Conservation (phyloP, 2,797 vertebrate species). For the Brotogeris chrysoptera region DNA sequence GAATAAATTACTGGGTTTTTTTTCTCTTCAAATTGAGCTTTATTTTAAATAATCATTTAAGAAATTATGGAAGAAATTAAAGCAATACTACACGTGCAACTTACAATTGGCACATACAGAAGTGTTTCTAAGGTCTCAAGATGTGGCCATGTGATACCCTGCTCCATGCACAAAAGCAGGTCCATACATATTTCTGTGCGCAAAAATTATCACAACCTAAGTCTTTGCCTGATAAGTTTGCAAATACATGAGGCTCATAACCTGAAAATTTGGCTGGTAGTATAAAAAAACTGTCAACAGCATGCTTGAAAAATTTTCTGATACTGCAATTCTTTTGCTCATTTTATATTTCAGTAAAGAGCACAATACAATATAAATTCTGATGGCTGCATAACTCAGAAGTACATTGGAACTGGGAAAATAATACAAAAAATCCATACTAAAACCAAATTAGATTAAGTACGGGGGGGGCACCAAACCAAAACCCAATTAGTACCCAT, state of each 20-base stretch:
- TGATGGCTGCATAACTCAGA: not conserved
- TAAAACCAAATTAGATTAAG: not conserved
- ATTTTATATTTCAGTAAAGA: not conserved
- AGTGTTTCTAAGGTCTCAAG: not conserved
- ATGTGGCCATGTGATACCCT: not conserved
- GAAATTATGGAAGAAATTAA: not conserved
- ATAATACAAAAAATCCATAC: not conserved
- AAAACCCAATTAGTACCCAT: not conserved
- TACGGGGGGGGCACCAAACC: too few relatives aligned
- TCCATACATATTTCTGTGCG: not conserved
- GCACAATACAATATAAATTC: not conserved
- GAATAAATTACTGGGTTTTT: not conserved
- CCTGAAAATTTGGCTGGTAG: not conserved
- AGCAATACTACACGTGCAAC: not conserved
- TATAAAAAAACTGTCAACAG: not conserved
- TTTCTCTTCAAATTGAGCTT: not conserved
- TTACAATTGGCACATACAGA: not conserved
- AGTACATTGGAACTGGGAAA: not conserved
- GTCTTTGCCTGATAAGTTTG: not conserved
- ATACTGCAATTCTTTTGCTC: not conserved
- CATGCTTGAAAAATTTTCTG: not conserved
- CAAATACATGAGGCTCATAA: not conserved
- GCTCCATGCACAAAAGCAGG: not conserved
- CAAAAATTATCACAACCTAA: not conserved
- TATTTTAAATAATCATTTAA: not conserved